Evolutionary conservation across 2,797 vertebrate species (phyloP).

Genomic region (Hemitrygon akajei): DNA sequence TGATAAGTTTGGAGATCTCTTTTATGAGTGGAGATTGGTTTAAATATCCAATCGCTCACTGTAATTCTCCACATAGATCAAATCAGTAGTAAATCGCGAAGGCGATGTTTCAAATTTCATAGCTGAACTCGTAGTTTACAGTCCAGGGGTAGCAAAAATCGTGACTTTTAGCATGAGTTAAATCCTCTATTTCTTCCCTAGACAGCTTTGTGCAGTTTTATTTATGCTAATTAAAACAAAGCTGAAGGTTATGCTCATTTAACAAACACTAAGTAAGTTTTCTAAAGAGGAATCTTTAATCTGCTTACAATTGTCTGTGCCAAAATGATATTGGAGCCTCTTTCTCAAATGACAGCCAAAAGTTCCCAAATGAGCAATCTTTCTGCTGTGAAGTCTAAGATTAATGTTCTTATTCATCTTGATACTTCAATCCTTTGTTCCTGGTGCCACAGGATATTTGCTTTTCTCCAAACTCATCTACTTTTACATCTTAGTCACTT

Average conservation of each 20-base stretch:
- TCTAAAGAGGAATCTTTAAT: background rate
- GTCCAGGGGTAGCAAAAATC: background rate
- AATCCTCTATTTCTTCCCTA: background rate
- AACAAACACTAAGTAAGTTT: background rate
- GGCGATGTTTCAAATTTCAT: conserved; percentile 7
- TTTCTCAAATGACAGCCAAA: conserved; percentile 25
- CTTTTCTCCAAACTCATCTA: background rate
- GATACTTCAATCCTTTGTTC: background rate
- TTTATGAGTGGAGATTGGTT: background rate
- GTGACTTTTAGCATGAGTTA: background rate
- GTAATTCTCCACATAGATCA: background rate
- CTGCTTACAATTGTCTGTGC: conserved; percentile 20
- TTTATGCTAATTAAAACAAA: background rate
- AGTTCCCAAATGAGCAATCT: conserved; percentile 19
- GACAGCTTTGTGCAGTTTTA: background rate
- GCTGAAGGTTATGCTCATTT: background rate
- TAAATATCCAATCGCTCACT: background rate
- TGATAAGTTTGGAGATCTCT: background rate
- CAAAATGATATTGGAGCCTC: conserved; percentile 17
- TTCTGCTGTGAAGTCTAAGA: conserved; percentile 3
- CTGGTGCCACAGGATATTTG: background rate
- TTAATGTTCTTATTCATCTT: conserved; percentile 11
- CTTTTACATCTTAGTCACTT: background rate
- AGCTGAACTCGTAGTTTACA: background rate
- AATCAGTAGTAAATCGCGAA: background rate